Conservation (phyloP, 2,888 invertebrate species). For the Hyles lineata region DNA sequence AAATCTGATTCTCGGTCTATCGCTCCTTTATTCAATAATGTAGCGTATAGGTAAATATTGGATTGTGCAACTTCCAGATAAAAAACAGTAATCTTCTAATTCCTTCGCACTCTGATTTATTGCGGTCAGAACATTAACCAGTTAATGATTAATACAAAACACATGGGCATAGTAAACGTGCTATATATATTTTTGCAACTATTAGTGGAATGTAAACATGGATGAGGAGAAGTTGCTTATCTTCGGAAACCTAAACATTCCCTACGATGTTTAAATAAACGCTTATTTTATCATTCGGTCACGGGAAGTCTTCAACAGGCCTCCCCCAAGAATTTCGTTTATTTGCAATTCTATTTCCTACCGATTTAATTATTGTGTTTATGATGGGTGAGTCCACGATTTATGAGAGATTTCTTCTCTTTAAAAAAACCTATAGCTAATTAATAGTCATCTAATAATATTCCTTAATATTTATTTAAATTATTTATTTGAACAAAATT, state of each 20-base stretch:
- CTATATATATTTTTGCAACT: constrained; percentile 29
- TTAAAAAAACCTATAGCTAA: too few relatives aligned
- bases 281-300: too few relatives aligned
- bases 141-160: constrained; percentile 27
- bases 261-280: background rate
- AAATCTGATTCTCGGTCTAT: too few relatives aligned
- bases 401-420: too few relatives aligned
- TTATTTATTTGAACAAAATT: too few relatives aligned
- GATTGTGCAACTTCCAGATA: background rate
- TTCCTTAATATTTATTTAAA: too few relatives aligned
- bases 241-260: background rate
- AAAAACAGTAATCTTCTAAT: background rate
- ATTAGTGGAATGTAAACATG: constrained; percentile 19
- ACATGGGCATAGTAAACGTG: constrained; percentile 25
- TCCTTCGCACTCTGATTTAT: background rate
- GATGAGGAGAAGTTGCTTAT: background rate
- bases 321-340: too few relatives aligned
- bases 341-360: background rate
- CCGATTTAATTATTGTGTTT: background rate
- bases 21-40: too few relatives aligned
- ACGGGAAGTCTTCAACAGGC: too few relatives aligned
- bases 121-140: constrained; percentile 30
- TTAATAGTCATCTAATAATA: too few relatives aligned
- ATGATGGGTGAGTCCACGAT: too few relatives aligned
- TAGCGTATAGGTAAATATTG: background rate